These are phyloP conservation scores for Apis cerana DNA, from an alignment of 1,140 invertebrate genomes.

Conservation along the genomic window DNA sequence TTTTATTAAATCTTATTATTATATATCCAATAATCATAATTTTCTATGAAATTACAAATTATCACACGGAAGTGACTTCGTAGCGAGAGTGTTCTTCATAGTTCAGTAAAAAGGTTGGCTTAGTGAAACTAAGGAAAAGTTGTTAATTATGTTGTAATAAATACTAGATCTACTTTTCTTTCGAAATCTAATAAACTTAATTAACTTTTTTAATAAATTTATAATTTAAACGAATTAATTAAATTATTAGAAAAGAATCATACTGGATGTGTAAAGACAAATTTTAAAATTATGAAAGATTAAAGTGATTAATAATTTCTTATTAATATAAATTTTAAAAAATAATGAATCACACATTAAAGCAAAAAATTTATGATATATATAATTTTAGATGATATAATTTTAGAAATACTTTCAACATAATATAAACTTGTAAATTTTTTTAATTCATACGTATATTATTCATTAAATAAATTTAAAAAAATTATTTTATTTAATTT, in stretches of 20 bases:
- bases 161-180: background rate
- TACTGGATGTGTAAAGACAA: background rate
- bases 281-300: background rate
- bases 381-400: too few relatives aligned
- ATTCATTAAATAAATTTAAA: too few relatives aligned
- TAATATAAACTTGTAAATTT: too few relatives aligned
- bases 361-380: too few relatives aligned
- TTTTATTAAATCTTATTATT: too few relatives aligned
- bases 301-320: too few relatives aligned
- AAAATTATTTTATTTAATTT: too few relatives aligned
- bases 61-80: constrained; percentile 3
- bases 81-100: constrained; percentile 10
- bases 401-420: too few relatives aligned
- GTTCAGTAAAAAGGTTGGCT: constrained; percentile 25
- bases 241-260: background rate
- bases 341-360: too few relatives aligned
- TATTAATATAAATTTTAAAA: too few relatives aligned
- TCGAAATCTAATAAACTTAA: background rate
- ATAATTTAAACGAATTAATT: background rate
- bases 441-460: too few relatives aligned
- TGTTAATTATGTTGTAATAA: constrained; percentile 10
- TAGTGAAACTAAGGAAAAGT: constrained; percentile 42
- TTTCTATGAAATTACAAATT: constrained; percentile 18
- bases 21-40: too few relatives aligned
- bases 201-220: background rate